Evolutionary conservation across 2,113 vertebrate genomes (phyloP).

Genomic region (Zosterops japonicus): DNA sequence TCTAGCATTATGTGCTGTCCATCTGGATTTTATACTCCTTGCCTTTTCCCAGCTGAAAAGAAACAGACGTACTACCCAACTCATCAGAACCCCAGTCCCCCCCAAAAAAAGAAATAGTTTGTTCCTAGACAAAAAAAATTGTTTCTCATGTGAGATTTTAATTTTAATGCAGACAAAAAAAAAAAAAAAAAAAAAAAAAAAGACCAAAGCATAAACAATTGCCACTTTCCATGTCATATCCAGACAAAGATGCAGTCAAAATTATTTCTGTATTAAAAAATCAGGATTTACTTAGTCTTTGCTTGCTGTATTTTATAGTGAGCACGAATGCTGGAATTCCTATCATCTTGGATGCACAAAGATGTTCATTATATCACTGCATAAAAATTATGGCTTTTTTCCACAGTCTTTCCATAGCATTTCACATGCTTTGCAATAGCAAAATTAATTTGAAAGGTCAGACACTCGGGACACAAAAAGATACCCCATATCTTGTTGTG

Average conservation of each 20-base stretch:
- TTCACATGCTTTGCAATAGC: background rate
- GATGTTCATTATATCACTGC: background rate
- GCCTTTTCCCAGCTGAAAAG: background rate
- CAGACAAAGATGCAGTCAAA: background rate
- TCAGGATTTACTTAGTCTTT: background rate
- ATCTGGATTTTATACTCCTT: slow-evolving; percentile 31
- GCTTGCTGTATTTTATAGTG: background rate
- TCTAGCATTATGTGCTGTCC: slow-evolving; percentile 38
- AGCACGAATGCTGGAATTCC: background rate
- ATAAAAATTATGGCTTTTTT: background rate
- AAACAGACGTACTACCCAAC: background rate
- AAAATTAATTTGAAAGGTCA: background rate
- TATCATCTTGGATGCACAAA: background rate
- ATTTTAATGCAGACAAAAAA: slow-evolving; percentile 12
- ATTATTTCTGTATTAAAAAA: background rate
- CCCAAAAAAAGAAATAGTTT: slow-evolving; percentile 46
- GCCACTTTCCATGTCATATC: background rate
- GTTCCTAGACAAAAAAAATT: slow-evolving; percentile 43
- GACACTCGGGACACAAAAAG: background rate
- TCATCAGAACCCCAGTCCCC: slow-evolving; percentile 1
- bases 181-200: slow-evolving; percentile 4
- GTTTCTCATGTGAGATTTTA: slow-evolving; percentile 39
- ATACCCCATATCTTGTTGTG: background rate
- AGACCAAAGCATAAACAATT: slow-evolving; percentile 24
- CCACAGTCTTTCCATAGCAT: background rate